A percentile compares a stretch with the other conserved stretches of the same genome.
Evolutionary conservation across 2,888 invertebrate species (phyloP).

Genomic region (Ornithoptera alexandrae): DNA sequence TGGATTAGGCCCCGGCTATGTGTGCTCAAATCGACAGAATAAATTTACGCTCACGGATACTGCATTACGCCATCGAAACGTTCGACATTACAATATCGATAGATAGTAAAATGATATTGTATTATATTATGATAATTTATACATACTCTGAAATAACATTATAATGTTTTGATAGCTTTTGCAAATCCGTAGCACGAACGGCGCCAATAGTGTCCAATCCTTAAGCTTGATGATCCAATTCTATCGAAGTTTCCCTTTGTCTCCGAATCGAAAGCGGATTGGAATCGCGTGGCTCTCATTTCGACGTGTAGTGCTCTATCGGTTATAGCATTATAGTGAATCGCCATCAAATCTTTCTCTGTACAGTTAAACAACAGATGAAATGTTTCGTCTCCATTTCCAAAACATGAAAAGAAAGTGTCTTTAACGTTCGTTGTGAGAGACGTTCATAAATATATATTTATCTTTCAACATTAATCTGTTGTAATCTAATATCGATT

Average conservation of each 20-base stretch:
- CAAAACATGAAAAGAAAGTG: background rate
- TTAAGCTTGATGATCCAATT: conserved; percentile 49
- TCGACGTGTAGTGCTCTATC: conserved; percentile 55
- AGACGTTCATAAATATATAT: background rate
- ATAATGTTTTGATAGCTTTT: conserved; percentile 19
- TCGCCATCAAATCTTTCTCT: conserved; percentile 35
- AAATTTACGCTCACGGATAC: conserved; percentile 53
- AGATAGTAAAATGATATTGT: conserved; percentile 1
- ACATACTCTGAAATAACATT: conserved; percentile 4
- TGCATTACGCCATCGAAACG: conserved; percentile 31
- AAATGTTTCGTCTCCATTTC: conserved; percentile 12
- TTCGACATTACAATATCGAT: conserved; percentile 26
- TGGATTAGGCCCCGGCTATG: conserved; percentile 53
- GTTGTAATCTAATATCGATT: conserved; percentile 51
- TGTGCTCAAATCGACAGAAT: conserved; percentile 50
- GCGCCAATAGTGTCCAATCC: conserved; percentile 41
- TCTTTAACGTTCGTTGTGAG: background rate
- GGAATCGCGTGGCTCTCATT: conserved; percentile 51
- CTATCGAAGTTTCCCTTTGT: conserved; percentile 66
- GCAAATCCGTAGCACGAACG: conserved; percentile 25
- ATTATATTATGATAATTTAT: background rate
- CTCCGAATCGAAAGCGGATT: conserved; percentile 59
- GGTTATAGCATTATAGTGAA: conserved; percentile 32
- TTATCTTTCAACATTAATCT: conserved; percentile 37
- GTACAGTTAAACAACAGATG: conserved; percentile 34